Conservation (phyloP, 2,797 vertebrate genomes). For the Nyctalus aviator region DNA sequence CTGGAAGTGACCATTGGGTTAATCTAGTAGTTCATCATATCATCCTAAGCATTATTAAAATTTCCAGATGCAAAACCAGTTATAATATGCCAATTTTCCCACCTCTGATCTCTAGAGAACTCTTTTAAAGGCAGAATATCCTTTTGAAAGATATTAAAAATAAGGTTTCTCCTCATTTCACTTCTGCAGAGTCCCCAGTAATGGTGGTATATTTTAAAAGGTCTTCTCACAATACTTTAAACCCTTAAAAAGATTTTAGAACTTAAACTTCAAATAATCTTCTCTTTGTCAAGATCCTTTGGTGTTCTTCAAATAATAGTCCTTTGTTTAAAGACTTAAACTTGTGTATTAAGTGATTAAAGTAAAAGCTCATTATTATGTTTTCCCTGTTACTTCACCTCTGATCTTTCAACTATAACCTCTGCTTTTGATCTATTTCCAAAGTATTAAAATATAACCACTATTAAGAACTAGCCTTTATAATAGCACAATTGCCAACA, state of each 20-base stretch:
- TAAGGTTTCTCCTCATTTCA: conserved; percentile 65
- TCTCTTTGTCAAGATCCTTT: conserved; percentile 71
- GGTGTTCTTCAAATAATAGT: conserved; percentile 76
- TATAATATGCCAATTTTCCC: conserved; percentile 66
- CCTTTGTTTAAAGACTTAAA: conserved; percentile 77
- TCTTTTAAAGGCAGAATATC: conserved; percentile 76
- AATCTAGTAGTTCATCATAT: conserved; percentile 66
- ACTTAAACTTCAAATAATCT: conserved; percentile 78
- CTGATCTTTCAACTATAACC: conserved; percentile 76
- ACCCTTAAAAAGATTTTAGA: conserved; percentile 76
- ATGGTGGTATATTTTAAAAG: conserved; percentile 68
- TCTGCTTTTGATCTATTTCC: conserved; percentile 77
- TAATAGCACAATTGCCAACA: conserved; percentile 36
- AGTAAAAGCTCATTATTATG: conserved; percentile 75
- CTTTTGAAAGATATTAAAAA: conserved; percentile 80
- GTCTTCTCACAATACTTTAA: conserved; percentile 61
- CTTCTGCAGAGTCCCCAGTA: conserved; percentile 55
- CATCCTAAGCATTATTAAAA: conserved; percentile 70
- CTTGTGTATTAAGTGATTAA: conserved; percentile 80
- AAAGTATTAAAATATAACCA: conserved; percentile 70
- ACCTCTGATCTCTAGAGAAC: conserved; percentile 69
- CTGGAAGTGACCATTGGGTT: conserved; percentile 34
- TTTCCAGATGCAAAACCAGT: conserved; percentile 64
- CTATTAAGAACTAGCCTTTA: conserved; percentile 62
- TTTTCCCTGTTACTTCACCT: conserved; percentile 75